These are phyloP conservation scores for Erynnis tages DNA, from an alignment of 2,888 invertebrate genomes.

Conservation along the genomic window DNA sequence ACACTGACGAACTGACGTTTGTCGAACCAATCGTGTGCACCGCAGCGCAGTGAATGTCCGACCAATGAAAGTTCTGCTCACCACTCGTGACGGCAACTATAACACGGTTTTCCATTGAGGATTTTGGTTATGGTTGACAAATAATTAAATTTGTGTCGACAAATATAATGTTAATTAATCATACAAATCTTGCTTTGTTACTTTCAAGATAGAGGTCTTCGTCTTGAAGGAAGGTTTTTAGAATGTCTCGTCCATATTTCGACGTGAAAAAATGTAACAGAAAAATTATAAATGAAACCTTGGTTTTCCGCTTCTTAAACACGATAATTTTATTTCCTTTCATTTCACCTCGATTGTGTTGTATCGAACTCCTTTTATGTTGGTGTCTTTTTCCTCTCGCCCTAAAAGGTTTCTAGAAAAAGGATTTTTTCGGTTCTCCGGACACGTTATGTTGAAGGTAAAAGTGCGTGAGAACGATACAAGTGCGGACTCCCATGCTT, in stretches of 20 bases:
- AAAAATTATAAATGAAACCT: constrained; percentile 9
- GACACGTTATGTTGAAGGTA: constrained; percentile 43
- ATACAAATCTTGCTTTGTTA: no score
- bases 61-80: no score
- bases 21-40: no score
- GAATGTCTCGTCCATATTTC: neutral
- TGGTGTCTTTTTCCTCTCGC: constrained; percentile 42
- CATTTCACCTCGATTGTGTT: constrained; percentile 8
- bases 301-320: constrained; percentile 9
- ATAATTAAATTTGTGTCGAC: no score
- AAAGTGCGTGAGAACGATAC: constrained; percentile 65
- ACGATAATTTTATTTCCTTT: constrained; percentile 12
- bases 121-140: no score
- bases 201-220: no score
- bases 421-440: constrained; percentile 53
- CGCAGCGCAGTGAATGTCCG: no score
- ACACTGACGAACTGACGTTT: no score
- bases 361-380: constrained; percentile 40
- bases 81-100: no score
- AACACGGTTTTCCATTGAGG: no score
- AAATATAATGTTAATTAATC: no score
- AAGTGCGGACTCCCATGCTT: constrained; percentile 53
- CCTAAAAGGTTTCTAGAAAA: constrained; percentile 52
- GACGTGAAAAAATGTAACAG: constrained; percentile 3
- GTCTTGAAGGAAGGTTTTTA: neutral